phyloP scores from a whole-genome alignment of 2,797 vertebrate species.

The Acipenser ruthenus region DNA sequence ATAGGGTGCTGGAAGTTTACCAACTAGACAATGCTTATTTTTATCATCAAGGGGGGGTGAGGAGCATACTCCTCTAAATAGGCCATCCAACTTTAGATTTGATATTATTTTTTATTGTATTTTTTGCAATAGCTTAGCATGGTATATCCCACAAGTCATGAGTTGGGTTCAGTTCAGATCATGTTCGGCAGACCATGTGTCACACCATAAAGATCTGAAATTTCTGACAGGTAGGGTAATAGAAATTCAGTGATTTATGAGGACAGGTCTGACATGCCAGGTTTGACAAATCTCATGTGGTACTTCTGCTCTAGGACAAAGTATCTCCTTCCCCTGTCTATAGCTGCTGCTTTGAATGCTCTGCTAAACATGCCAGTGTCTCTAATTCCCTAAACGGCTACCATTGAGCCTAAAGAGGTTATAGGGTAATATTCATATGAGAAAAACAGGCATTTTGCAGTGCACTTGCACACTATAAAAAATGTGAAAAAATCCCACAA shows the following conservation, averaged over 20 bases:
- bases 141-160: neutral
- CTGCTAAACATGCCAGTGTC: neutral
- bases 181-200: neutral
- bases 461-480: no score
- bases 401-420: no score
- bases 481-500: no score
- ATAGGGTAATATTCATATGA: no score
- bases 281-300: constrained; percentile 15
- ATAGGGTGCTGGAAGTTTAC: no score
- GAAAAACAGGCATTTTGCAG: no score
- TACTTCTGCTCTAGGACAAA: constrained; percentile 7
- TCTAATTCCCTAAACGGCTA: neutral
- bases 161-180: neutral
- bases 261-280: constrained; percentile 10
- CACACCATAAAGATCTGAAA: neutral
- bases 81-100: no score
- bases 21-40: no score
- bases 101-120: no score
- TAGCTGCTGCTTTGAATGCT: neutral
- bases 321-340: neutral
- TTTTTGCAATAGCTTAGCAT: no score
- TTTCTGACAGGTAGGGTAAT: constrained; percentile 14
- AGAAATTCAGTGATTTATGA: constrained; percentile 23
- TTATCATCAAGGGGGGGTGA: no score
- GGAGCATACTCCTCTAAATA: no score